Evolutionary conservation across 2,113 vertebrate species (phyloP).

Genomic region (Microtus oregoni): DNA sequence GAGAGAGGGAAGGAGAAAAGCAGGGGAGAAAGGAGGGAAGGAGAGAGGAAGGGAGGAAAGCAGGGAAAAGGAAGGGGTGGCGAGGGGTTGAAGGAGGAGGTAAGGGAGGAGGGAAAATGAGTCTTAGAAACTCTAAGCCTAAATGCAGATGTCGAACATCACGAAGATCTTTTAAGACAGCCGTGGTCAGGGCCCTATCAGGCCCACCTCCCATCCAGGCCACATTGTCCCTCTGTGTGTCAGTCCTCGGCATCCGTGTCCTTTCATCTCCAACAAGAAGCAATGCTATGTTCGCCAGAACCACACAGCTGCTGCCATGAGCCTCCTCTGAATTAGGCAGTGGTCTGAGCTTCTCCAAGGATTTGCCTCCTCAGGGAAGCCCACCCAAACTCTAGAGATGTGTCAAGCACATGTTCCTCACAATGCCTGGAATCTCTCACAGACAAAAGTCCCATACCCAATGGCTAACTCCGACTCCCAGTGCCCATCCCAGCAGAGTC

Average conservation of each 20-base stretch:
- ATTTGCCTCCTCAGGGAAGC: neutral
- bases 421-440: neutral
- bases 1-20: no score
- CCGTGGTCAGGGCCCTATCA: neutral
- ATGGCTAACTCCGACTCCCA: neutral
- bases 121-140: neutral
- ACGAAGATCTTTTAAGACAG: no score
- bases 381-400: neutral
- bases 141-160: neutral
- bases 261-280: neutral
- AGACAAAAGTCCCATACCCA: neutral
- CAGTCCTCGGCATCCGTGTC: neutral
- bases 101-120: neutral
- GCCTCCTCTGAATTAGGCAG: neutral
- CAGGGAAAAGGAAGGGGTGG: no score
- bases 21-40: no score
- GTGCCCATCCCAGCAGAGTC: neutral
- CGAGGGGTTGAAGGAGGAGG: neutral
- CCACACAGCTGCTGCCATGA: neutral
- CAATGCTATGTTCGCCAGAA: neutral
- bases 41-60: no score
- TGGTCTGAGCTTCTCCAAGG: neutral
- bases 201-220: neutral
- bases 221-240: neutral
- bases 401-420: accelerated